These are phyloP conservation scores for Ellobium chinense DNA, from an alignment of 2,888 invertebrate genomes.

Conservation along the genomic window DNA sequence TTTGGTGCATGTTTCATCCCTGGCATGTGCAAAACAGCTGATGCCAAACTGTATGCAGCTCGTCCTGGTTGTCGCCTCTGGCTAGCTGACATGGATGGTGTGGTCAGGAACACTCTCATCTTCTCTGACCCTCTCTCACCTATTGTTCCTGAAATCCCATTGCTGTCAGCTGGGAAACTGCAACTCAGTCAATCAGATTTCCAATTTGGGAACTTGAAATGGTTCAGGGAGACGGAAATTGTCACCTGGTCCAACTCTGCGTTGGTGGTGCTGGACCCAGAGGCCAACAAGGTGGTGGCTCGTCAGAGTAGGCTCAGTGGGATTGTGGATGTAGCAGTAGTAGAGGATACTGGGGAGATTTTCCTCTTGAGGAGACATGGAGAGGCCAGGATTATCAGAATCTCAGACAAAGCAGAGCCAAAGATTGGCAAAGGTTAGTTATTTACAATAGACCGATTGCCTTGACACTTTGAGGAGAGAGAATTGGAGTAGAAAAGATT, in stretches of 20 bases:
- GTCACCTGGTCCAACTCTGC: slow-evolving; percentile 87
- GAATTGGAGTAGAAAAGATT: no score
- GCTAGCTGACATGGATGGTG: slow-evolving; percentile 87
- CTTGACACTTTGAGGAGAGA: no score
- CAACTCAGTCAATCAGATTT: slow-evolving; percentile 59
- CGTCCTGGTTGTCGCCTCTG: slow-evolving; percentile 91
- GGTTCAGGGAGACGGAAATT: slow-evolving; percentile 86
- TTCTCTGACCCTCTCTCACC: slow-evolving; percentile 84
- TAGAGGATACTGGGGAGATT: slow-evolving; percentile 80
- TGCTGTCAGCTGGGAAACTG: slow-evolving; percentile 30
- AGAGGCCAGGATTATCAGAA: slow-evolving; percentile 86
- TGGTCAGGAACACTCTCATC: slow-evolving; percentile 90
- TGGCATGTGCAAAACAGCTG: slow-evolving; percentile 81
- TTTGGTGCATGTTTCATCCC: slow-evolving; percentile 84
- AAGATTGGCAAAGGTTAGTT: slow-evolving; percentile 4
- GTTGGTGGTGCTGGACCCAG: slow-evolving; percentile 88
- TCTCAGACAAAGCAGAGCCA: slow-evolving; percentile 84
- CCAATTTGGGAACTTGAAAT: slow-evolving; percentile 84
- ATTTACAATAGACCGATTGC: no score
- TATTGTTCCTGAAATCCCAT: slow-evolving; percentile 36
- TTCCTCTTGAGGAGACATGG: slow-evolving; percentile 83
- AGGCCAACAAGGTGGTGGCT: slow-evolving; percentile 83
- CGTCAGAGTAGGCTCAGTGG: slow-evolving; percentile 83
- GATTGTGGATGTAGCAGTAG: slow-evolving; percentile 76
- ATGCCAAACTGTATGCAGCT: slow-evolving; percentile 85